These are phyloP conservation scores for Nephrotoma appendiculata DNA, from an alignment of 2,888 invertebrate species.

Conservation along the genomic window DNA sequence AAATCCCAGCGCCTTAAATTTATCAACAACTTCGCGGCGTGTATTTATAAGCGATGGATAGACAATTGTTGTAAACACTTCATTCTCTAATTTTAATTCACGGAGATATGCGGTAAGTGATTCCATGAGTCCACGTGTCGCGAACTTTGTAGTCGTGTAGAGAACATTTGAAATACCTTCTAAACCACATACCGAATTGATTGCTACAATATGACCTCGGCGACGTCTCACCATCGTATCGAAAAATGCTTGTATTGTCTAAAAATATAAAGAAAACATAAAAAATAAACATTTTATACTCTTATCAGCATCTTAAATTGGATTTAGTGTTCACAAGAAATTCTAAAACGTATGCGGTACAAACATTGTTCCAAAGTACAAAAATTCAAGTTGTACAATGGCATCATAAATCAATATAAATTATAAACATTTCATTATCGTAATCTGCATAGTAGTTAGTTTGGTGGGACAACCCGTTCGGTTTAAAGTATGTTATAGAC, in stretches of 20 bases:
- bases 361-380: not conserved
- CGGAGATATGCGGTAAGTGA: conserved; percentile 17
- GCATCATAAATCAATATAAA: not conserved
- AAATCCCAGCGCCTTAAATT: conserved; percentile 7
- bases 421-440: not conserved
- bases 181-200: conserved; percentile 30
- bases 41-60: conserved; percentile 34
- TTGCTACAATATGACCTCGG: conserved; percentile 33
- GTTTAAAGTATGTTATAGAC: too few relatives aligned
- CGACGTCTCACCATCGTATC: conserved; percentile 32
- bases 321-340: not conserved
- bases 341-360: not conserved
- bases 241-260: conserved; percentile 33
- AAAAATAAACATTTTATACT: not conserved
- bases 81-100: conserved; percentile 9
- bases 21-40: conserved; percentile 21
- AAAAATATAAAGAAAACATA: not conserved
- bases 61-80: conserved; percentile 19
- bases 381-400: not conserved
- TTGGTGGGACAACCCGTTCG: too few relatives aligned
- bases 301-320: not conserved
- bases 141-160: conserved; percentile 34
- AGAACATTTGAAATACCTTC: conserved; percentile 23
- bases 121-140: conserved; percentile 32
- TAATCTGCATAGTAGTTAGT: not conserved